These are phyloP conservation scores for Lepisosteus osseus DNA, from an alignment of 2,113 vertebrate genomes.

Conservation along the genomic window DNA sequence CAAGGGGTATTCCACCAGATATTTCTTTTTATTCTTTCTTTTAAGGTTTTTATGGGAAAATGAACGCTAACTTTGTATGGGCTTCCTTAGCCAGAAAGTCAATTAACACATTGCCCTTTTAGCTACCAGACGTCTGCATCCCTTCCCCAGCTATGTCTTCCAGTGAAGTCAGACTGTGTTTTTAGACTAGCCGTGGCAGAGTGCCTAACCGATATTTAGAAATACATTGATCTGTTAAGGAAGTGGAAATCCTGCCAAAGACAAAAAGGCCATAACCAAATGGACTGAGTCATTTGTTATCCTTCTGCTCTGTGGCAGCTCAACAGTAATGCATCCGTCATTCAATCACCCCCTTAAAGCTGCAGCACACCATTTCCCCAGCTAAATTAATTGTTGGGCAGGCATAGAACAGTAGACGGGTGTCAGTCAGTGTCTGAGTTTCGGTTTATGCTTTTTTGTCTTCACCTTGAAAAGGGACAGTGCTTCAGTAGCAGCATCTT, in stretches of 20 bases:
- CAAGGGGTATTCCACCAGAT: no score
- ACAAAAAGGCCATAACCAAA: slow-evolving; percentile 40
- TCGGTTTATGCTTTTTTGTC: background rate
- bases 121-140: slow-evolving; percentile 54
- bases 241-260: slow-evolving; percentile 43
- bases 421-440: background rate
- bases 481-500: no score
- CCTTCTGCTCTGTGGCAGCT: slow-evolving; percentile 7
- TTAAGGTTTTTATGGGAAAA: slow-evolving; percentile 51
- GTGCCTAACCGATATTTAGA: slow-evolving; percentile 48
- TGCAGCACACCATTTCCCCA: background rate
- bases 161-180: slow-evolving; percentile 51
- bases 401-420: background rate
- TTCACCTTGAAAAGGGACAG: background rate
- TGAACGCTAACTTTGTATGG: slow-evolving; percentile 43
- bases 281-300: slow-evolving; percentile 33
- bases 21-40: no score
- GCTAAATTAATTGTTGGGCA: background rate
- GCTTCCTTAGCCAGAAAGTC: slow-evolving; percentile 51
- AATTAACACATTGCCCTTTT: slow-evolving; percentile 47
- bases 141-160: slow-evolving; percentile 58
- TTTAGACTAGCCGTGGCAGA: slow-evolving; percentile 51
- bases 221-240: slow-evolving; percentile 57
- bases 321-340: slow-evolving; percentile 6
- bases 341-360: background rate